Conservation (phyloP, 1,140 invertebrate species). For the Drosophila rhopaloa region DNA sequence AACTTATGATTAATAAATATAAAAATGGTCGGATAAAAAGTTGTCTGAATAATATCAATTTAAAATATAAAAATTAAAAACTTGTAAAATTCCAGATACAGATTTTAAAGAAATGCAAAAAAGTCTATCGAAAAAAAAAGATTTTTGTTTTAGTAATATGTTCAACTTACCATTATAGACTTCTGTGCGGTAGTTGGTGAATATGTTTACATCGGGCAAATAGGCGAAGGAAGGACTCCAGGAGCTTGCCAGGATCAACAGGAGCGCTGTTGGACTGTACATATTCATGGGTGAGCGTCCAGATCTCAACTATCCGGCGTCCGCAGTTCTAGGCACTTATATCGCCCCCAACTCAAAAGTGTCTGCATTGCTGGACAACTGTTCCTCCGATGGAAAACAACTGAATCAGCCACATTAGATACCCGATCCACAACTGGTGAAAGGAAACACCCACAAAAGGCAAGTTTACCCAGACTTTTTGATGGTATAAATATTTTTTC, state of each 20-base stretch:
- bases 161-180: constrained; percentile 60
- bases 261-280: constrained; percentile 1
- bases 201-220: constrained; percentile 67
- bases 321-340: constrained; percentile 8
- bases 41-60: no score
- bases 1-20: no score
- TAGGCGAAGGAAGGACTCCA: constrained; percentile 25
- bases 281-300: constrained; percentile 3
- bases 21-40: no score
- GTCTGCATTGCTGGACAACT: not conserved
- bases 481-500: not conserved
- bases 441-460: not conserved
- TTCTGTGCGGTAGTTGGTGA: constrained; percentile 70
- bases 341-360: not conserved
- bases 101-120: no score
- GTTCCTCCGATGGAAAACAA: not conserved
- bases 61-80: no score
- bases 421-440: not conserved
- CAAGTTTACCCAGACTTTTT: not conserved
- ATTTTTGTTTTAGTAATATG: no score
- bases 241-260: constrained; percentile 32
- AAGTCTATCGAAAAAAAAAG: no score
- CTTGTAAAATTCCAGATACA: no score
- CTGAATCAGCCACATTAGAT: constrained; percentile 17
- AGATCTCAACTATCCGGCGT: constrained; percentile 2